phyloP scores from a whole-genome alignment of 2,797 vertebrate genomes.

The Vireo griseus region DNA sequence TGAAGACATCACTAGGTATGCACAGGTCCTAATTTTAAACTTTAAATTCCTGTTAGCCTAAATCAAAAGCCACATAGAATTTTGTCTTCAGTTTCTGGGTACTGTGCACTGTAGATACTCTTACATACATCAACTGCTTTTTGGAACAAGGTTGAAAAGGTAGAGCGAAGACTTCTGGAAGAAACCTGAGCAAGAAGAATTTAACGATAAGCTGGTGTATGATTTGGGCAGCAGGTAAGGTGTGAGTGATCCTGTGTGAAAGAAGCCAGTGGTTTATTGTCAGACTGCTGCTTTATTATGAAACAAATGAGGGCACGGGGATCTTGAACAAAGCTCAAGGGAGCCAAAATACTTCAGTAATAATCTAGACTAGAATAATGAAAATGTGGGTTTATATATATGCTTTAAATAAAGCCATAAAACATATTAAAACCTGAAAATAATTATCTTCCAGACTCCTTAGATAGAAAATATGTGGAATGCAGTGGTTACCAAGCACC shows the following conservation, averaged over 20 bases:
- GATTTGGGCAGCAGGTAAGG: background rate
- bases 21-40: background rate
- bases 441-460: background rate
- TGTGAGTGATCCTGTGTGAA: background rate
- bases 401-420: background rate
- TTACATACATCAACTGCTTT: background rate
- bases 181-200: background rate
- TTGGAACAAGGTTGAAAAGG: background rate
- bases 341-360: background rate
- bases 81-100: background rate
- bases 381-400: background rate
- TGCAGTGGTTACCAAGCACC: background rate
- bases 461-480: background rate
- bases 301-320: background rate
- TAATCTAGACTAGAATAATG: background rate
- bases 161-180: background rate
- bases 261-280: background rate
- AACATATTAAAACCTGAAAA: background rate
- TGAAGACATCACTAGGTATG: conserved; percentile 96
- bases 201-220: background rate
- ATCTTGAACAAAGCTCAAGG: background rate
- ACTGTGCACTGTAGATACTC: background rate
- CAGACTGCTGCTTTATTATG: background rate
- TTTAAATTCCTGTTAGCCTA: background rate
- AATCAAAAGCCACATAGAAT: background rate